Evolutionary conservation across 1,140 invertebrate species (phyloP).

Genomic region (Polypedilum vanderplanki): DNA sequence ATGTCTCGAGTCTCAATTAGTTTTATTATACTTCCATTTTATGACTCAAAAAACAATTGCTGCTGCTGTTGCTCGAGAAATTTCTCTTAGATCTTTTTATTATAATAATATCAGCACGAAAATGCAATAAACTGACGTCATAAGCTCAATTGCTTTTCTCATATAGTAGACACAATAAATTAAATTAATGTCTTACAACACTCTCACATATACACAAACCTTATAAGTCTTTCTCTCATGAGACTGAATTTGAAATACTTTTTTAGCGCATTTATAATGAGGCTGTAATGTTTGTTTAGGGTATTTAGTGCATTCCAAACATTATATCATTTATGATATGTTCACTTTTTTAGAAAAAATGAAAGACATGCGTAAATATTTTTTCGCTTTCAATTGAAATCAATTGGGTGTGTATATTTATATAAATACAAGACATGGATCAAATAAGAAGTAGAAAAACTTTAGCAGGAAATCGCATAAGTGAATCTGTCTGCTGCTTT

Average conservation of each 20-base stretch:
- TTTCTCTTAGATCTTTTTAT: too few species aligned
- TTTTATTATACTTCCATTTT: too few species aligned
- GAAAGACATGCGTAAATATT: background rate
- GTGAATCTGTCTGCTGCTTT: too few species aligned
- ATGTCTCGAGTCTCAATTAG: too few species aligned
- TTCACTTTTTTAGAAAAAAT: background rate
- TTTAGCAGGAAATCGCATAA: background rate
- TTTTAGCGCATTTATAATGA: background rate
- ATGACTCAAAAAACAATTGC: too few species aligned
- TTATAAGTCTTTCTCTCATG: background rate
- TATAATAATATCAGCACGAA: too few species aligned
- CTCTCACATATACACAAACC: background rate
- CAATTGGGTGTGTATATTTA: background rate
- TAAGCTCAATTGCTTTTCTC: too few species aligned
- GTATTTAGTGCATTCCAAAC: background rate
- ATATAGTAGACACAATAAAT: constrained; percentile 12
- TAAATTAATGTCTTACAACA: background rate
- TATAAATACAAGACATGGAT: background rate
- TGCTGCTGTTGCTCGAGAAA: too few species aligned
- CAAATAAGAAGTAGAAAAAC: background rate
- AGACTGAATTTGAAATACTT: background rate
- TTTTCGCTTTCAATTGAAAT: background rate
- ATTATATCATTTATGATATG: background rate
- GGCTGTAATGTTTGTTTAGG: background rate
- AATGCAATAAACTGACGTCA: background rate